A percentile compares a stretch with the other conserved stretches of the same genome.
phyloP scores from a whole-genome alignment of 2,888 invertebrate genomes.

The Drosophila trichaetosa region DNA sequence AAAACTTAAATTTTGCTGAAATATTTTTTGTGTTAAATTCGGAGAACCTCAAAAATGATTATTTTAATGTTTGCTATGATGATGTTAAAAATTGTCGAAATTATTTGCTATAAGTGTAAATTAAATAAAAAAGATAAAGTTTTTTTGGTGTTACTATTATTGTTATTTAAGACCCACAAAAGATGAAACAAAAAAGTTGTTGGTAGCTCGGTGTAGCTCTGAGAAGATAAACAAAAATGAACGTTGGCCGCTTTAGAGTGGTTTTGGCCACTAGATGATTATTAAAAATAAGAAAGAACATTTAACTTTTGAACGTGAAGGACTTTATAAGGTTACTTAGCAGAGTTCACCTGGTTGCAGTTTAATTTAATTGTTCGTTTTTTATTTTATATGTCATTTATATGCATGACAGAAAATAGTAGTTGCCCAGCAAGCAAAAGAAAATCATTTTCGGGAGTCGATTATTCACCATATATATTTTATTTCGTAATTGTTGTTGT shows the following conservation, averaged over 20 bases:
- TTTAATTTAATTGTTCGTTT: background rate
- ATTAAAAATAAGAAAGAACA: background rate
- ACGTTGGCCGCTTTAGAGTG: rapidly evolving
- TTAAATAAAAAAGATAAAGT: background rate
- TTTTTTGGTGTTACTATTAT: background rate
- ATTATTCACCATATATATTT: background rate
- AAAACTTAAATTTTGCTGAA: too few relatives aligned
- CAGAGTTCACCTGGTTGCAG: too few relatives aligned
- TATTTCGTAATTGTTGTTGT: background rate
- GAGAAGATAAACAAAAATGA: background rate
- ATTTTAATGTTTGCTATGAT: background rate
- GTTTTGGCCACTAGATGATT: background rate
- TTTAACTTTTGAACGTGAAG: background rate
- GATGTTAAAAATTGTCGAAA: too few relatives aligned
- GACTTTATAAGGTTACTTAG: rapidly evolving
- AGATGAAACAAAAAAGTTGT: background rate
- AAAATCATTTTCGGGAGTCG: background rate
- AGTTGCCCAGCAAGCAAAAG: background rate
- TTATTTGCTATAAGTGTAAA: too few relatives aligned
- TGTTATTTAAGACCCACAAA: background rate
- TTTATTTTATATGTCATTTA: too few relatives aligned
- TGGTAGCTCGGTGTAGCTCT: background rate
- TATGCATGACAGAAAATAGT: background rate
- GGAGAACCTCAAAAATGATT: background rate
- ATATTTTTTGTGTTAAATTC: background rate